These are phyloP conservation scores for Struthio camelus DNA, from an alignment of 2,113 vertebrate genomes.

Conservation along the genomic window DNA sequence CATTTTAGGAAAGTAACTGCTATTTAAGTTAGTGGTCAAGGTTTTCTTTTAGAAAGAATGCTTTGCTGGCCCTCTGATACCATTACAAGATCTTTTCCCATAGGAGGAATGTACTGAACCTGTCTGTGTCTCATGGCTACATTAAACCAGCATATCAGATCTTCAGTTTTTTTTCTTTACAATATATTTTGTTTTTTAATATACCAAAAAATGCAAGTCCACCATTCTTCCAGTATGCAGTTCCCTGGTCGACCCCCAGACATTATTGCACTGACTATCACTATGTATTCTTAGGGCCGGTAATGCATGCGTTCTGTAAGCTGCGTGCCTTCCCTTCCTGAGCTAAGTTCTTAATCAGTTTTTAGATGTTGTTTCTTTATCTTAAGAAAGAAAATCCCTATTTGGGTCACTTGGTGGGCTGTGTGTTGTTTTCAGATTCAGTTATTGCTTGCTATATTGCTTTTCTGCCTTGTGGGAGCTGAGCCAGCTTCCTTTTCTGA, in stretches of 20 bases:
- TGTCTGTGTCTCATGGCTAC: background rate
- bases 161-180: background rate
- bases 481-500: constrained; percentile 68
- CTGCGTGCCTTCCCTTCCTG: background rate
- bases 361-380: background rate
- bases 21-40: background rate
- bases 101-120: background rate
- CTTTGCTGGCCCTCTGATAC: background rate
- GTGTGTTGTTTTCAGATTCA: constrained; percentile 53
- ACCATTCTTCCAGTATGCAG: background rate
- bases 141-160: background rate
- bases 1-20: background rate
- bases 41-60: background rate
- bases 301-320: background rate
- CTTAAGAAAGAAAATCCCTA: constrained; percentile 49
- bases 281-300: background rate
- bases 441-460: constrained; percentile 70
- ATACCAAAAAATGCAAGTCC: background rate
- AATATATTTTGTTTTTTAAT: background rate
- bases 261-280: background rate
- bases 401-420: constrained; percentile 60
- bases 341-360: constrained; percentile 38
- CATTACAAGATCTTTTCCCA: background rate
- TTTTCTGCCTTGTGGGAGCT: constrained; percentile 72
- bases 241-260: background rate